A percentile compares a stretch with the other conserved stretches of the same genome.
These are phyloP conservation scores for Melanogrammus aeglefinus DNA, from an alignment of 2,797 vertebrate species.

Conservation along the genomic window DNA sequence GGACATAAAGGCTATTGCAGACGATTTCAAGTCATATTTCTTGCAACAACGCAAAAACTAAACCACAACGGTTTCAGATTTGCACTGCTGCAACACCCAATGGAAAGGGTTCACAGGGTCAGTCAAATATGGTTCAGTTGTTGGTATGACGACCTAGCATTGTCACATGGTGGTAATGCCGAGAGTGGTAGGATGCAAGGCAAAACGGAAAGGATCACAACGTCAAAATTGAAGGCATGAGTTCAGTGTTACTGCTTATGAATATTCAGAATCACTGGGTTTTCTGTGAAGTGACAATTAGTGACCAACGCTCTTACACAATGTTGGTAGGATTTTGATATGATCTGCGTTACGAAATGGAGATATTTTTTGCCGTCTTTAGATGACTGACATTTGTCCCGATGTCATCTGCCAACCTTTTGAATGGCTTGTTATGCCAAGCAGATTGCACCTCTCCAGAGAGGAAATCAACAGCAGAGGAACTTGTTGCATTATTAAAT, in stretches of 20 bases:
- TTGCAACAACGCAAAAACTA: neutral
- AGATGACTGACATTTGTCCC: no score
- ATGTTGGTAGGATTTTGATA: neutral
- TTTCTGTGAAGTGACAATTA: neutral
- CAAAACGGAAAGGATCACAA: neutral
- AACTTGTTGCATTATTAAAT: slow-evolving; percentile 75
- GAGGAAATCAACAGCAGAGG: slow-evolving; percentile 60
- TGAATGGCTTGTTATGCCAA: slow-evolving; percentile 29
- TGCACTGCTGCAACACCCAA: neutral
- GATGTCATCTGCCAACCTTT: slow-evolving; percentile 28
- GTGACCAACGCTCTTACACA: neutral
- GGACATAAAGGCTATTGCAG: neutral
- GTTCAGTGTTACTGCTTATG: slow-evolving; percentile 2
- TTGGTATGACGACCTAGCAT: neutral
- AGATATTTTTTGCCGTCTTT: neutral
- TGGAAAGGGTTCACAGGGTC: neutral
- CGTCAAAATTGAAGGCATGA: neutral
- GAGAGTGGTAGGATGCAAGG: neutral
- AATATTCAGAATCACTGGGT: neutral
- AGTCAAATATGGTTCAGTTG: neutral
- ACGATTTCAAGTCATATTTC: neutral
- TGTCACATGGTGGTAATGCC: neutral
- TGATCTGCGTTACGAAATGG: neutral
- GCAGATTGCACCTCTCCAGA: slow-evolving; percentile 58
- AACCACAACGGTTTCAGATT: neutral